Percentiles rank a stretch among this genome's conserved stretches.
Conservation (phyloP, 1,140 invertebrate species). For the Brachionus koreanus region DNA sequence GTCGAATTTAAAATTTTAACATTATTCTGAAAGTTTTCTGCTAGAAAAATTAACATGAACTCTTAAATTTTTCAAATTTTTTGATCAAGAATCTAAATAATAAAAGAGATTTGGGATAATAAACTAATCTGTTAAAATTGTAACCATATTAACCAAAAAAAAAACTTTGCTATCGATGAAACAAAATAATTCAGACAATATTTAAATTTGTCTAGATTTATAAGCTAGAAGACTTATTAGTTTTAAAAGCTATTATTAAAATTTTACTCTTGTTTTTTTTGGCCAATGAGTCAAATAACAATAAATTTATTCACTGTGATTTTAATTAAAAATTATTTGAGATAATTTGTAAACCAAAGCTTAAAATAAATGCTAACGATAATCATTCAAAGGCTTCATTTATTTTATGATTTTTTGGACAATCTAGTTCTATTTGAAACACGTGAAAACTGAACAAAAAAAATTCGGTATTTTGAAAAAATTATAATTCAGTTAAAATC, state of each 20-base stretch:
- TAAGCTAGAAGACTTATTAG: neutral
- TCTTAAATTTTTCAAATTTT: neutral
- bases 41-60: neutral
- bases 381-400: no score
- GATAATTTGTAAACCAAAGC: neutral
- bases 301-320: neutral
- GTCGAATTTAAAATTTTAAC: conserved; percentile 1
- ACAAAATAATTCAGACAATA: conserved; percentile 12
- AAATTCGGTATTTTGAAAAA: no score
- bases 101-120: neutral
- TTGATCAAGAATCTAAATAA: neutral
- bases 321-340: neutral
- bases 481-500: no score
- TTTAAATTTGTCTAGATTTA: neutral
- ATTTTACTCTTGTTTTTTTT: neutral
- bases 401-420: no score
- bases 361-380: neutral
- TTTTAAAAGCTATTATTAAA: neutral
- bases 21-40: neutral
- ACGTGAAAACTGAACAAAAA: no score
- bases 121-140: neutral
- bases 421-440: no score
- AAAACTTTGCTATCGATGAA: neutral
- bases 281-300: neutral
- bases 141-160: conserved; percentile 24